Base-by-base conservation (phyloP, 2,113 vertebrate genomes). In the Symphodus melops region DNA sequence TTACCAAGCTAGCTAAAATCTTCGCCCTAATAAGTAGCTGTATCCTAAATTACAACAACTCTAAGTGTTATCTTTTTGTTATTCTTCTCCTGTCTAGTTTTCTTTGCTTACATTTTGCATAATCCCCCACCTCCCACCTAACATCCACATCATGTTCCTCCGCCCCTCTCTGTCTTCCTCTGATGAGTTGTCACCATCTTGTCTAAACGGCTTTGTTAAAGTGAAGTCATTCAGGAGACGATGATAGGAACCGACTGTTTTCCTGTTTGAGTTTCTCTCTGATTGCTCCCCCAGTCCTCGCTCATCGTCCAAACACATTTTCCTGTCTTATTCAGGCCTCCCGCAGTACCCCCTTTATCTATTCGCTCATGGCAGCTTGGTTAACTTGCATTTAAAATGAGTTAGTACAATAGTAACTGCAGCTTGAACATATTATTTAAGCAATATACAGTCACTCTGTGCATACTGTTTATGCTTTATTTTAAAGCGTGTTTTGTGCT, bases 181-280 rank as follows among this genome's bases (percentile, higher is more conserved):
- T 68, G 83, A 85, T 76, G 79, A 71, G 59, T 82, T 89, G 85
- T 91, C 87, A 89, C 78, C 83, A 67, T 79, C 75, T 79, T 88
- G 81, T 91, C 86, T 65, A 46, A 75, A 56, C 16, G 39, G 69
- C 68, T 84, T 84, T 82, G 79, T 75, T 83, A 55, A 77, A 79
- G 81, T 85, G 87, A 90, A 78, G 85, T 91, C 79, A 78, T 77
- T 85, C 59, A 51, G 60, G 75, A 81, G 81, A 82, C 36, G 83
- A 58, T 88, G 84, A 91, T 86, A 70, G 79, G 72, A 88, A 75
- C 80, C 23, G 83, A 85, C 81, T 52, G 75, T 87, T 86, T 88
- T 89, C 84, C 90, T 89, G 89, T 90, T 92, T 86, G 75, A 84
- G 70, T 91, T 91, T 68, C 67, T 64, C 84, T 88, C 87, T 91